phyloP scores from a whole-genome alignment of 2,888 invertebrate species.

The Nemoura dubitans region DNA sequence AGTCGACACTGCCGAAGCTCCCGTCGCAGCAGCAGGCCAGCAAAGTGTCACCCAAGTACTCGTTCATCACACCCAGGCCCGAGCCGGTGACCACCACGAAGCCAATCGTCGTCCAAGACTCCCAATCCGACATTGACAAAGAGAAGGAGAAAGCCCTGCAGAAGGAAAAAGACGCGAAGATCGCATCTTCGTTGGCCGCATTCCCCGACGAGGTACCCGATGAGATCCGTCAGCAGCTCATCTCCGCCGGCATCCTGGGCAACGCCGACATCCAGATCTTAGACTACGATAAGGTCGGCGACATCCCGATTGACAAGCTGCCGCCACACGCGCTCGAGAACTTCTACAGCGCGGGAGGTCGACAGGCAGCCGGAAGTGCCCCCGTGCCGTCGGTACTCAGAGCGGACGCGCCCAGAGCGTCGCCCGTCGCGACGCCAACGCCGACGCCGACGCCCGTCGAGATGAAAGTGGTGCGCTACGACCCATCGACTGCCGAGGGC shows the following conservation, averaged over 20 bases:
- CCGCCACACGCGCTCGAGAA: constrained; percentile 88
- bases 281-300: constrained; percentile 89
- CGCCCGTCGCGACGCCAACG: not conserved
- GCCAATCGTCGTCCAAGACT: constrained; percentile 52
- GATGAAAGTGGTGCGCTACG: constrained; percentile 86
- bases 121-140: constrained; percentile 56
- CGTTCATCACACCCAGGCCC: constrained; percentile 61
- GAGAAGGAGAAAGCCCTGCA: constrained; percentile 17
- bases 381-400: constrained; percentile 71
- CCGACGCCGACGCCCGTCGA: constrained; percentile 63
- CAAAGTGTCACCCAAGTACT: constrained; percentile 54
- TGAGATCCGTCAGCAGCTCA: constrained; percentile 81
- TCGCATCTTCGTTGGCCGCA: constrained; percentile 58
- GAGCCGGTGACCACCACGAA: constrained; percentile 62
- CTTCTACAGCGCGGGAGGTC: constrained; percentile 84
- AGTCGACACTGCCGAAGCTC: constrained; percentile 16
- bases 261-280: constrained; percentile 88
- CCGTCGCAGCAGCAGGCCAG: constrained; percentile 48
- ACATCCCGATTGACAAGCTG: constrained; percentile 81
- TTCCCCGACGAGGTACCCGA: constrained; percentile 90
- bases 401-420: constrained; percentile 54
- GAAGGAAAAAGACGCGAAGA: constrained; percentile 28
- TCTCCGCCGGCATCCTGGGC: constrained; percentile 85
- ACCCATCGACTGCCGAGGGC: constrained; percentile 78
- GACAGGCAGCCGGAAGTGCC: constrained; percentile 66